Base-by-base conservation (phyloP, 2,888 invertebrate genomes). In the Drosophila quasianomalipes region DNA sequence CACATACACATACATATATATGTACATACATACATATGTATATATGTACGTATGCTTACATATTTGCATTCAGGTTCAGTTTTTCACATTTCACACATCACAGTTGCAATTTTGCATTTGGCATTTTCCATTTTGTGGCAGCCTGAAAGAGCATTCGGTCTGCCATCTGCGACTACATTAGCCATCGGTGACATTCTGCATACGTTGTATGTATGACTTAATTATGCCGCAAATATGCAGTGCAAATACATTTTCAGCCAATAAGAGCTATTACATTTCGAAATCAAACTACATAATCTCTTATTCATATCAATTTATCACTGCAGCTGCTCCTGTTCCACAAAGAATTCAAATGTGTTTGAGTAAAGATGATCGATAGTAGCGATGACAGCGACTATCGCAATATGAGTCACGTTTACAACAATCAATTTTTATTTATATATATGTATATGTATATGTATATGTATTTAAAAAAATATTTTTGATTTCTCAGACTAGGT, bases 131-230 rank as follows among this genome's bases (percentile, higher is more conserved):
- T 61, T 37, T 14, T 51, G 39, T 44, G 35, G 26, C 75, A 28
- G 41, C 67, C 28, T 30, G 65, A 39, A 52, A 52, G 41, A 22
- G 54, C 59, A 60, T 62, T 57, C 26, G 52, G 28, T 37, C 28
- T 54, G 47, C 41, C 60, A 55, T 30, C 51, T 60, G 62, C 53
- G 37, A 44, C 57, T 26, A 1, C 10, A 9, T 26, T 39, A 37
- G 16, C 41, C 28, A 26, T 47, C 26, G 22, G 31, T 33, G 49
- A 37, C 44, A 35, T 16, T 22, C 41, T 39, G 26, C 33, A 31
- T 44, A 41, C 30, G 71, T 70, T 71, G 66, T 33, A 63, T 70
- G 67, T 33, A 63, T 70, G 67, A 85, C 87, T 83, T 76, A 73
- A 88, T 79, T 83, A 70, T 61, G 62, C 65, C 63, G 62, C 62